Evolutionary conservation across 1,140 invertebrate species (phyloP).

Genomic region (Himalopsyche phryganea): DNA sequence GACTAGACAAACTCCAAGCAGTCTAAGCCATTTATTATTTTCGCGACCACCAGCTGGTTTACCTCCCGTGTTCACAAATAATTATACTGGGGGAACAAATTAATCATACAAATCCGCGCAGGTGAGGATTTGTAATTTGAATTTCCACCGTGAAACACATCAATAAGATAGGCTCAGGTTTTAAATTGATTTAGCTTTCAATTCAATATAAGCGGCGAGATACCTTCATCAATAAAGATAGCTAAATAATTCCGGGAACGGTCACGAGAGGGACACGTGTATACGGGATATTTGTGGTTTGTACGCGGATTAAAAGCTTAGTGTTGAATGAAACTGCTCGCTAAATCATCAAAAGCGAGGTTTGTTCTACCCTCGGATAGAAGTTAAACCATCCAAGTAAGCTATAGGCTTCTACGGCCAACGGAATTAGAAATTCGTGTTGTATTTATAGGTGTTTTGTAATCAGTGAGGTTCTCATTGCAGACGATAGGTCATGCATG

Average conservation of each 20-base stretch:
- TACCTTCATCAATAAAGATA: slow-evolving; percentile 16
- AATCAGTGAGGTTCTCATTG: no score
- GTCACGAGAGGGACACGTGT: slow-evolving; percentile 3
- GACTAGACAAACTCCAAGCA: no score
- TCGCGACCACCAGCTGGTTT: no score
- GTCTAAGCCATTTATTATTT: no score
- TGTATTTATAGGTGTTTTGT: not conserved
- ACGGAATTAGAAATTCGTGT: not conserved
- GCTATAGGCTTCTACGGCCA: not conserved
- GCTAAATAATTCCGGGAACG: slow-evolving; percentile 6
- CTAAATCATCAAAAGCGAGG: slow-evolving; percentile 26
- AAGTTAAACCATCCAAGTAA: slow-evolving; percentile 3
- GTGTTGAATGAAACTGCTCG: slow-evolving; percentile 11
- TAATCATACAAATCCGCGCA: slow-evolving; percentile 15
- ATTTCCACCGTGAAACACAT: slow-evolving; percentile 18
- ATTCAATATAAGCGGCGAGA: slow-evolving; percentile 2
- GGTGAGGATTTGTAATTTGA: slow-evolving; percentile 11
- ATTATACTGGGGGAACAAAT: not conserved
- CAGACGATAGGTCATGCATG: no score
- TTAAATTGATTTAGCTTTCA: slow-evolving; percentile 19
- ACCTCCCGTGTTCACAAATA: no score
- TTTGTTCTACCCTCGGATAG: not conserved
- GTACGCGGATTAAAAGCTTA: slow-evolving; percentile 26
- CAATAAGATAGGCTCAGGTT: slow-evolving; percentile 22
- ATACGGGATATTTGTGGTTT: slow-evolving; percentile 16